Percentiles rank a stretch among this genome's conserved stretches.
phyloP scores from a whole-genome alignment of 2,888 invertebrate species.

The Brenthis ino region DNA sequence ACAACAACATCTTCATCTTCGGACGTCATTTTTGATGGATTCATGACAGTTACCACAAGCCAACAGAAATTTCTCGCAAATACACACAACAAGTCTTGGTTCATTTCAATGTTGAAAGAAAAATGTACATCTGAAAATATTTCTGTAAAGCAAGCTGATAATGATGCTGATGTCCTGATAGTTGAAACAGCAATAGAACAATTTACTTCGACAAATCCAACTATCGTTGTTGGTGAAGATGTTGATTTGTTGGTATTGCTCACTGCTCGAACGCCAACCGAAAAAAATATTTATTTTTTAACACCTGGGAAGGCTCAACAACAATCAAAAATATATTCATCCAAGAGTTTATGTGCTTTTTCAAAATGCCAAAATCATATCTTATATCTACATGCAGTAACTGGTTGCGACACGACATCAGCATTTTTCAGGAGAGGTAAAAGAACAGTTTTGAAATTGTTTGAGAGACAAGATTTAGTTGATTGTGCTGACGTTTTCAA shows the following conservation, averaged over 20 bases:
- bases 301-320: slow-evolving; percentile 43
- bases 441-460: slow-evolving; percentile 23
- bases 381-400: slow-evolving; percentile 28
- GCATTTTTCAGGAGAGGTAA: slow-evolving; percentile 38
- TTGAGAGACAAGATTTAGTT: slow-evolving; percentile 2
- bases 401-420: slow-evolving; percentile 38
- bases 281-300: slow-evolving; percentile 43
- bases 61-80: slow-evolving; percentile 46
- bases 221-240: slow-evolving; percentile 42
- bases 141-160: slow-evolving; percentile 46
- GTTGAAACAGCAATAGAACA: slow-evolving; percentile 42
- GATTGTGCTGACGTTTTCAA: slow-evolving; percentile 8
- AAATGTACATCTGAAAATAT: slow-evolving; percentile 48
- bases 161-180: slow-evolving; percentile 45
- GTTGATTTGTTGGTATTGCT: slow-evolving; percentile 43
- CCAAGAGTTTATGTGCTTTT: too few relatives aligned
- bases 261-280: slow-evolving; percentile 40
- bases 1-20: slow-evolving; percentile 45
- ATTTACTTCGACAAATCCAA: slow-evolving; percentile 40
- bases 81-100: slow-evolving; percentile 49
- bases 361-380: slow-evolving; percentile 9
- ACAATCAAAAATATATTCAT: slow-evolving; percentile 30
- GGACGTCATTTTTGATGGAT: slow-evolving; percentile 48
- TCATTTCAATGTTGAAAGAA: slow-evolving; percentile 46
- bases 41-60: slow-evolving; percentile 45